A percentile compares a stretch with the other conserved stretches of the same genome.
These are phyloP conservation scores for Trachelus iudaicus DNA, from an alignment of 2,888 invertebrate genomes.

Conservation along the genomic window DNA sequence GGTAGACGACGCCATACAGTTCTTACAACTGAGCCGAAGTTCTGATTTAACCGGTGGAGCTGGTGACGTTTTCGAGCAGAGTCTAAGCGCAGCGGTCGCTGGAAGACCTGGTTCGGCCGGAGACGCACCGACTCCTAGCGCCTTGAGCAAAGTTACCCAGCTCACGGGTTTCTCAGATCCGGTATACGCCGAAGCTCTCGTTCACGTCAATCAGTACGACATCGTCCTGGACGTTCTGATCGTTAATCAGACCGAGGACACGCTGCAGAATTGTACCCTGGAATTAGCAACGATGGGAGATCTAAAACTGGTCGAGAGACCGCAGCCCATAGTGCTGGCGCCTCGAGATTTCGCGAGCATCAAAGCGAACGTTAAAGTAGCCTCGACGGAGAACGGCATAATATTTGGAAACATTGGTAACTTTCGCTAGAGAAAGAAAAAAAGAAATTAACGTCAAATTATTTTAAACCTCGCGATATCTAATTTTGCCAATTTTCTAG, in stretches of 20 bases:
- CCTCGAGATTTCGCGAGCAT: conserved; percentile 98
- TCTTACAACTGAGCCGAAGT: conserved; percentile 80
- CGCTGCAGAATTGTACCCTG: conserved; percentile 96
- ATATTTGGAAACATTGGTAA: conserved; percentile 98
- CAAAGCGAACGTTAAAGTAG: conserved; percentile 98
- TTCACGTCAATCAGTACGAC: conserved; percentile 98
- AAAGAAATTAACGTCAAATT: not conserved
- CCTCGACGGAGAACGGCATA: conserved; percentile 99
- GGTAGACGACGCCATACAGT: conserved; percentile 87
- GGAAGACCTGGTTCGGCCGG: conserved; percentile 68
- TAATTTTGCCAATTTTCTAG: conserved; percentile 66
- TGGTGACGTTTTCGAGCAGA: conserved; percentile 93
- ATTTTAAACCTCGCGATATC: not conserved
- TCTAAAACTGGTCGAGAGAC: conserved; percentile 97
- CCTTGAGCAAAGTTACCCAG: conserved; percentile 87
- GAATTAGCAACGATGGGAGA: conserved; percentile 98
- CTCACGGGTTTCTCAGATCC: conserved; percentile 99
- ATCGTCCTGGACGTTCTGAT: conserved; percentile 98
- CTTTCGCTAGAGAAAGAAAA: conserved; percentile 24
- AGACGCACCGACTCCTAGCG: conserved; percentile 71
- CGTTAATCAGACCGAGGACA: conserved; percentile 98
- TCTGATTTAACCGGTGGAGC: conserved; percentile 72
- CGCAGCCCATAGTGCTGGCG: conserved; percentile 93
- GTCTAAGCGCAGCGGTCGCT: conserved; percentile 89
- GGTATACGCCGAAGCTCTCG: conserved; percentile 99